Base-by-base conservation (phyloP, 2,888 invertebrate genomes). In the Eupithecia inturbata region DNA sequence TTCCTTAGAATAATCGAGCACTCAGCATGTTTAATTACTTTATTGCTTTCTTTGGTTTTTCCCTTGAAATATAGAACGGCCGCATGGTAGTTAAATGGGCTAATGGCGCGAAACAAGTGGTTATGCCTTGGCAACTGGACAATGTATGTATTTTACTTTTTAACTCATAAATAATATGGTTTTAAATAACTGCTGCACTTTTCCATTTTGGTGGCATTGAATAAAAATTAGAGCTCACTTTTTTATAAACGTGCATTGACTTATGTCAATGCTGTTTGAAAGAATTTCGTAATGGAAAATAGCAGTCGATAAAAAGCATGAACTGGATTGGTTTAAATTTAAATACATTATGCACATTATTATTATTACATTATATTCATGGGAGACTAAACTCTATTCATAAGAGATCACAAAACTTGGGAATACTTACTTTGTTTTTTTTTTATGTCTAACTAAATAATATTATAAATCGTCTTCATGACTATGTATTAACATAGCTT, bases 1-100 rank as follows among this genome's bases (percentile, higher is more conserved):
- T 68, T 73, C 66, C 57, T 74, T 69, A 70, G 70, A 74, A 68
- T 73, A 57, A 63, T 36, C 63, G 31, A 77, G 79, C 81, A 80
- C 80, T 80, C 78, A 89, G 92, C 92, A 93, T 93, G 92, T 89
- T 85, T 85, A 89, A 88, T 87, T 77, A 88, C 87, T 87, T 88
- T 89, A 88, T 87, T 83, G 89, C 88, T 90, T 92, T 92, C 84
- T 86, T 91, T 93, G 89, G 85, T 91, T 91, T 66, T 87, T 86
- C 85, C 84, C 87, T 88, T 87, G 83, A 87, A 84, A 83, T 90
- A 80, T 94, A 94, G 94, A 92, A 85, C 80, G 89, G 94, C 93
- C 90, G 94, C 93, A 94, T 94, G 94, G 92, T 94, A 93, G 94
- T 94, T 94, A 94, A 91, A 85, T 94, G 94, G 94, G 91, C 87